Evolutionary conservation across 2,113 vertebrate genomes (phyloP), one percentile per base, ranked within the genome.

Genomic region (Pachyramphus minor): DNA sequence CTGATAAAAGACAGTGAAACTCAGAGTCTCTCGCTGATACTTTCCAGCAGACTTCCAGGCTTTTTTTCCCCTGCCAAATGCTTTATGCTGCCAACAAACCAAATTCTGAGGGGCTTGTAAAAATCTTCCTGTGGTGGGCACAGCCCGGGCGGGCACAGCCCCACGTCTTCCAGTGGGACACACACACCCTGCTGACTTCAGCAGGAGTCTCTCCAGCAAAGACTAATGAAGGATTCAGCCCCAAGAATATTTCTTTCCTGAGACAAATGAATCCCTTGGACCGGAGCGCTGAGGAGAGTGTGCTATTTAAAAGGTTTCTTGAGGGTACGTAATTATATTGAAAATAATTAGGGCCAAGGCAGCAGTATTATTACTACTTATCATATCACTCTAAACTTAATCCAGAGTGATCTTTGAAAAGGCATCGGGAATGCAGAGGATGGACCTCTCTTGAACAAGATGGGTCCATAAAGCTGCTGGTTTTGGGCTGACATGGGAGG

Each of bases 261-360:
- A 84, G 90, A 90, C 86, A 88, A 97, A 96, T 52, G 90, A 97
- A 71, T 95, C 93, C 90, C 90, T 90, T 53, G 71, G 95, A 95
- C 84, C 2, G 15, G 59, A 80, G 80, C 19, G 0, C 68, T 71
- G 94, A 89, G 49, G 52, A 93, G 80, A 91, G 59, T 20, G 50
- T 75, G 84, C 95, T 96, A 78, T 88, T 96, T 96, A 95, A 97
- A 97, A 96, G 92, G 83, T 96, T 96, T 97, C 97, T 97, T 31
- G 89, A 92, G 97, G 97, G 97, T 94, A 97, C 59, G 0, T 74
- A 94, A 90, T 96, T 96, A 97, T 94, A 96, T 79, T 47, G 82
- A 88, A 97, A 91, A 95, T 97, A 97, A 97, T 97, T 87, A 97
- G 95, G 92, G 89, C 81, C 63, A 90, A 92, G 62, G 89, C 96